These are phyloP conservation scores for Drosophila helvetica DNA, from an alignment of 2,888 invertebrate genomes.

Conservation along the genomic window DNA sequence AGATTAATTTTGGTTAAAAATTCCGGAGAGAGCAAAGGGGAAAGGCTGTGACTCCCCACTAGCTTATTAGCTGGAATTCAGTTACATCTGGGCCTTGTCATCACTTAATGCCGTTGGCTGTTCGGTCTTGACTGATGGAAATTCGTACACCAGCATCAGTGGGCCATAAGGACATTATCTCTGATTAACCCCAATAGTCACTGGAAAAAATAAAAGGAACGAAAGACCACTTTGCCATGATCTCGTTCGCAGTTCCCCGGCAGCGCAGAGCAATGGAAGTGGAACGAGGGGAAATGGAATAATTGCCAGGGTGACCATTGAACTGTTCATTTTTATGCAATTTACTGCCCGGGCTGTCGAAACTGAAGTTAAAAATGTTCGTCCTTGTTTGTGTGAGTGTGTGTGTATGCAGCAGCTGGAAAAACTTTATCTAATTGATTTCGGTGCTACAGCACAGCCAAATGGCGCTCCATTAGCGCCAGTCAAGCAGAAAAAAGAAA, in stretches of 20 bases:
- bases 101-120: slow-evolving; percentile 21
- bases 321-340: slow-evolving; percentile 63
- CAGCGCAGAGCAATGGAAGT: slow-evolving; percentile 1
- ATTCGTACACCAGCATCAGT: neutral
- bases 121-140: slow-evolving; percentile 29
- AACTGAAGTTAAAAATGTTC: slow-evolving; percentile 54
- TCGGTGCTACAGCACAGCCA: slow-evolving; percentile 55
- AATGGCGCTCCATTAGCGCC: slow-evolving; percentile 72
- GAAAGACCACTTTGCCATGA: slow-evolving; percentile 4
- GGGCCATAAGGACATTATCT: slow-evolving; percentile 29
- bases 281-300: slow-evolving; percentile 21
- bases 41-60: neutral
- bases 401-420: slow-evolving; percentile 33
- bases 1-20: slow-evolving; percentile 17
- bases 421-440: slow-evolving; percentile 76
- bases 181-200: slow-evolving; percentile 31
- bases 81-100: neutral
- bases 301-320: slow-evolving; percentile 46
- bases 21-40: neutral
- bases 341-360: slow-evolving; percentile 47
- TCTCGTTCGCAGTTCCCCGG: neutral
- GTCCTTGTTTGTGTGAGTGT: slow-evolving; percentile 15
- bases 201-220: neutral
- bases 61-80: neutral
- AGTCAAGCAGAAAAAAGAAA: slow-evolving; percentile 45